These are phyloP conservation scores for Oreochromis aureus DNA, from an alignment of 2,113 vertebrate genomes.

Conservation along the genomic window DNA sequence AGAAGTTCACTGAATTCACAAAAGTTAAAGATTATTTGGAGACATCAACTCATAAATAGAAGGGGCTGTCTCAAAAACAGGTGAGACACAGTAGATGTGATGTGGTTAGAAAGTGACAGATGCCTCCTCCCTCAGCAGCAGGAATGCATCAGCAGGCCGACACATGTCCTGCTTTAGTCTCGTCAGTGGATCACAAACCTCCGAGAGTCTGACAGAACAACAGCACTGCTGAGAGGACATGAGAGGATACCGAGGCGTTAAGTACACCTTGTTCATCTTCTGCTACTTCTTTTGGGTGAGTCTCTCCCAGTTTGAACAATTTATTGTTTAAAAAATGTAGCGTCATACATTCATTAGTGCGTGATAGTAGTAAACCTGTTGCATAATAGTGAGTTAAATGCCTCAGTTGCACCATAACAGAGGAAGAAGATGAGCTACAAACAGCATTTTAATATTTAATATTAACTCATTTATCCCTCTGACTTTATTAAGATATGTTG, in stretches of 20 bases:
- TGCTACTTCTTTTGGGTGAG: constrained; percentile 79
- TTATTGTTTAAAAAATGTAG: background rate
- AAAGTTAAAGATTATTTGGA: background rate
- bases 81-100: background rate
- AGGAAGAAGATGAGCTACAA: background rate
- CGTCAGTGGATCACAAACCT: background rate
- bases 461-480: background rate
- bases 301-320: background rate
- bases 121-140: background rate
- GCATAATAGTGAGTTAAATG: background rate
- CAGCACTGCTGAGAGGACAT: constrained; percentile 7
- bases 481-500: background rate
- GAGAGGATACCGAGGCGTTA: constrained; percentile 60
- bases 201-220: background rate
- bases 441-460: background rate
- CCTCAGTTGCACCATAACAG: background rate
- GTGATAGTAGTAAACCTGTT: background rate
- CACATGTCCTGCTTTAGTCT: background rate
- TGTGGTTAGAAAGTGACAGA: background rate
- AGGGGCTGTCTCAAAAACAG: background rate
- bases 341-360: background rate
- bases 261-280: constrained; percentile 72
- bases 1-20: background rate
- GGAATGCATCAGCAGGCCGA: constrained; percentile 36
- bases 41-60: background rate